A percentile compares a stretch with the other conserved stretches of the same genome.
These are phyloP conservation scores for Tenthredo distinguenda DNA, from an alignment of 2,888 invertebrate genomes.

Conservation along the genomic window DNA sequence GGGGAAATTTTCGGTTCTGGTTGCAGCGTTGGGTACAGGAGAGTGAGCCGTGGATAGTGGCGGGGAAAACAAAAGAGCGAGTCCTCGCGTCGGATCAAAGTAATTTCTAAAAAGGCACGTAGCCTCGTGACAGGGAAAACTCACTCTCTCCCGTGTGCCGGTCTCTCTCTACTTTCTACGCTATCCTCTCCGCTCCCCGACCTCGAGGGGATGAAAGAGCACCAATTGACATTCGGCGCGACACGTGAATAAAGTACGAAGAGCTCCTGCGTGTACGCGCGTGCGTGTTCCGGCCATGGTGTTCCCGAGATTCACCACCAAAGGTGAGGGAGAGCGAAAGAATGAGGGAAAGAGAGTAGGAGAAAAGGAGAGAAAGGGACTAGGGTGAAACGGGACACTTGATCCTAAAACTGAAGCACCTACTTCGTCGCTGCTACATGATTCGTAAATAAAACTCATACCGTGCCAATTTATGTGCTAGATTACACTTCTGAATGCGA, in stretches of 20 bases:
- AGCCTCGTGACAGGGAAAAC: conserved; percentile 34
- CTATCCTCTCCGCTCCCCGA: conserved; percentile 36
- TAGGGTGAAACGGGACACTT: conserved; percentile 16
- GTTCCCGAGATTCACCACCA: conserved; percentile 22
- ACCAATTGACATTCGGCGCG: conserved; percentile 49
- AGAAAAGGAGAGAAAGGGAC: not conserved
- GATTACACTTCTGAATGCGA: not conserved
- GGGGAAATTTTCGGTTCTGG: conserved; percentile 19
- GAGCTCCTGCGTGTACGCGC: conserved; percentile 21
- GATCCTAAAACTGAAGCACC: conserved; percentile 56
- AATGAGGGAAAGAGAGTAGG: not conserved
- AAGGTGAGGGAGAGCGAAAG: not conserved
- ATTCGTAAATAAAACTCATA: conserved; percentile 31
- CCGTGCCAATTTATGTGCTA: conserved; percentile 5
- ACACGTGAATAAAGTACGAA: conserved; percentile 48
- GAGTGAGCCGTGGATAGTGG: conserved; percentile 6
- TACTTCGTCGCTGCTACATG: conserved; percentile 33
- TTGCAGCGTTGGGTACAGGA: not conserved
- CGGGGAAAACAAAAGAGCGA: conserved; percentile 16
- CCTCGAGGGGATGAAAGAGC: conserved; percentile 39
- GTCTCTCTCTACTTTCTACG: not conserved
- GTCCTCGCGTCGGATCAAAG: conserved; percentile 33
- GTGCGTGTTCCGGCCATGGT: not conserved
- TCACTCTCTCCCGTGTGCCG: conserved; percentile 1
- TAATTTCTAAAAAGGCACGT: conserved; percentile 42